phyloP scores from a whole-genome alignment of 2,888 invertebrate genomes.

The Diarsia mendica region DNA sequence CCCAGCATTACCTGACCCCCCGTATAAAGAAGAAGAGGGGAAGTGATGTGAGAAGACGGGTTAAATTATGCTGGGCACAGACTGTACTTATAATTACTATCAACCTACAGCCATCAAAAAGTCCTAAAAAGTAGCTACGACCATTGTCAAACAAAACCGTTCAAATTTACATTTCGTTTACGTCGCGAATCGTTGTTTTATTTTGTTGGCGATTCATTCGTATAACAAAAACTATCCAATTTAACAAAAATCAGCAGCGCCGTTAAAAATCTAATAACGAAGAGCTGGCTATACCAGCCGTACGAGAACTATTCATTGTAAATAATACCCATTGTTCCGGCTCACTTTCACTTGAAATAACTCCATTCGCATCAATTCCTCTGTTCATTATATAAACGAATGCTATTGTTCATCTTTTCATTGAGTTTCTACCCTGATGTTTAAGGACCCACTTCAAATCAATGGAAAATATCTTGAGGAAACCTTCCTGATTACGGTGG shows the following conservation, averaged over 20 bases:
- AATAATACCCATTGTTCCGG: conserved; percentile 8
- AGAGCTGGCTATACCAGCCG: not conserved
- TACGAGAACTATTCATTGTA: conserved; percentile 22
- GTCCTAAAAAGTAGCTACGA: not conserved
- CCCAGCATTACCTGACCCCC: too few species aligned
- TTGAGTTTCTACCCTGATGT: not conserved
- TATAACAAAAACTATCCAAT: not conserved
- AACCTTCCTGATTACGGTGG: not conserved
- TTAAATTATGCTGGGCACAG: too few species aligned
- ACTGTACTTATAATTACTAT: too few species aligned
- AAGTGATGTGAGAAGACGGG: too few species aligned
- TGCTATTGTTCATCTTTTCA: not conserved
- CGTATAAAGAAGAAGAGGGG: too few species aligned
- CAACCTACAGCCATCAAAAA: not conserved
- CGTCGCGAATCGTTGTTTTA: too few species aligned
- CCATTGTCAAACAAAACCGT: not conserved
- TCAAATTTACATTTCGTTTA: not conserved
- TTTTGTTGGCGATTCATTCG: not conserved
- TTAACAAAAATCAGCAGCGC: not conserved
- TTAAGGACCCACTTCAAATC: not conserved
- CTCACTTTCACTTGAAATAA: conserved; percentile 14
- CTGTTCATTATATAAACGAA: not conserved
- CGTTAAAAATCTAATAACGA: not conserved
- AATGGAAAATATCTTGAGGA: not conserved
- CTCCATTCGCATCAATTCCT: not conserved